Conservation (phyloP, 2,797 vertebrate species). For the Sebastolobus altivelis region DNA sequence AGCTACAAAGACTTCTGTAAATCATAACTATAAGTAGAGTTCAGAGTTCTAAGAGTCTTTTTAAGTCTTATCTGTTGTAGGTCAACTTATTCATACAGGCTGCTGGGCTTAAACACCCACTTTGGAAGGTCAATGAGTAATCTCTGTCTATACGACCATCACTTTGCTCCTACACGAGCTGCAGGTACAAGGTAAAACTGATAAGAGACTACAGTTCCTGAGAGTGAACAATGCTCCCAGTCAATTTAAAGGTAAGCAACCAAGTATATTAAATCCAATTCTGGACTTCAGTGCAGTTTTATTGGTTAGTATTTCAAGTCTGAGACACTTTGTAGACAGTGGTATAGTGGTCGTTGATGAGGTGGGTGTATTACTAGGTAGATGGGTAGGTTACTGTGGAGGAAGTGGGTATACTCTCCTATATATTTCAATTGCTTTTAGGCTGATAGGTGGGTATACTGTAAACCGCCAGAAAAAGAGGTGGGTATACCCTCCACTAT, state of each 20-base stretch:
- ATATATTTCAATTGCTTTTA: not conserved
- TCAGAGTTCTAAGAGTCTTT: not conserved
- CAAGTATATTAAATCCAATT: not conserved
- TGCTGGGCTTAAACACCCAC: not conserved
- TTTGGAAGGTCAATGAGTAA: not conserved
- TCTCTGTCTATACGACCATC: not conserved
- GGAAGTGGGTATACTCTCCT: too few species aligned
- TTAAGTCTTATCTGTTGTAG: conserved; percentile 7
- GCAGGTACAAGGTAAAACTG: not conserved
- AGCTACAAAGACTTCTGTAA: not conserved
- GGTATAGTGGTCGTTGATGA: too few species aligned
- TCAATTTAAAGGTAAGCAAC: not conserved
- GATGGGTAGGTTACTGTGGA: too few species aligned
- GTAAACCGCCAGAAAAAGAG: not conserved
- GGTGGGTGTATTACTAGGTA: too few species aligned
- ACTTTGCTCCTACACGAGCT: not conserved
- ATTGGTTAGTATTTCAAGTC: not conserved
- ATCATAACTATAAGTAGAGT: not conserved
- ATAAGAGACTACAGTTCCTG: not conserved
- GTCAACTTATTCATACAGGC: not conserved
- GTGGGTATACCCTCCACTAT: not conserved
- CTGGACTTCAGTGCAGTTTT: not conserved
- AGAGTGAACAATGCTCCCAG: not conserved
- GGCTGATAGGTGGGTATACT: not conserved
- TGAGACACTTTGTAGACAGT: not conserved